Percentiles rank a stretch among this genome's conserved stretches.
These are phyloP conservation scores for Sminthurides bifidus DNA, from an alignment of 1,140 invertebrate genomes.

Conservation along the genomic window DNA sequence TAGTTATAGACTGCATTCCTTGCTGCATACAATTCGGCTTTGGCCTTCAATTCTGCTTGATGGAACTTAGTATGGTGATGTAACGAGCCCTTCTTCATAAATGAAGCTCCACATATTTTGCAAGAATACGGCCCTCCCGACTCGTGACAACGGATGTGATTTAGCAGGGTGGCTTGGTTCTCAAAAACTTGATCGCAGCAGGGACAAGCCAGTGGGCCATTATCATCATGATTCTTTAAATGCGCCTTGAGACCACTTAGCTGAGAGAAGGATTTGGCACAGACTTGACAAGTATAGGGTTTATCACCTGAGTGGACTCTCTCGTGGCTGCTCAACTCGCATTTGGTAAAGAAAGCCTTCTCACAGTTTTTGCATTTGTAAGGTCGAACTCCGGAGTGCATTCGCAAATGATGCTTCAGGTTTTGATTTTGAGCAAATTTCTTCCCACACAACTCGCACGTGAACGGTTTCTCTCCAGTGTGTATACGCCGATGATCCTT, in stretches of 20 bases:
- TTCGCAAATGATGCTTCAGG: slow-evolving; percentile 1
- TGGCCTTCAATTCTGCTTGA: too few species aligned
- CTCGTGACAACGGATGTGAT: background rate
- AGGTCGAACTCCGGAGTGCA: background rate
- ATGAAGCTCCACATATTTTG: too few species aligned
- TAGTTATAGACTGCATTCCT: too few species aligned
- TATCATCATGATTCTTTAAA: background rate
- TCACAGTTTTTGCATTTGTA: background rate
- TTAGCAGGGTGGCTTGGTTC: background rate
- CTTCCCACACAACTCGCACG: background rate
- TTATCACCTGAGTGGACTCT: background rate
- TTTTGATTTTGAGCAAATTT: slow-evolving; percentile 4
- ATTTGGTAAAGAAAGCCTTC: background rate
- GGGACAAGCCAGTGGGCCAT: background rate
- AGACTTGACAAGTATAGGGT: background rate
- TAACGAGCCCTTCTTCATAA: too few species aligned
- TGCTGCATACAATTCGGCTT: too few species aligned
- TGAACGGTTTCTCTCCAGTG: slow-evolving; percentile 9
- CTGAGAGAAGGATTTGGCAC: background rate
- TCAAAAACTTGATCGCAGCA: background rate
- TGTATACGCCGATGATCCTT: background rate
- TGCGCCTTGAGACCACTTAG: background rate
- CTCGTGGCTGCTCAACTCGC: background rate
- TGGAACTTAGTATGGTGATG: too few species aligned
- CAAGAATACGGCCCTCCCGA: too few species aligned